phyloP scores from a whole-genome alignment of 1,140 invertebrate species.

The Calephelis nemesis region DNA sequence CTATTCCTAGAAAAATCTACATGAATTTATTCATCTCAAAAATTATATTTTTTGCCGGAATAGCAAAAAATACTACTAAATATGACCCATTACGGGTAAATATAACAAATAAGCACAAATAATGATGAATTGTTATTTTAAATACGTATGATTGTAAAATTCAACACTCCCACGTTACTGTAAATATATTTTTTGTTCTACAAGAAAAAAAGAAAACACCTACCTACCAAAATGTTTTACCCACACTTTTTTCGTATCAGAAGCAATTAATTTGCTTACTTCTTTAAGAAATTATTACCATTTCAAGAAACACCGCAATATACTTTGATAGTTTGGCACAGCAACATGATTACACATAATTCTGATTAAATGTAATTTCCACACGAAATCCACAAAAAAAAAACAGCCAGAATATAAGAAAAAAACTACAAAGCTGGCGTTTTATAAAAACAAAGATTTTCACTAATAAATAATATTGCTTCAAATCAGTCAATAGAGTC shows the following conservation, averaged over 20 bases:
- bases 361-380: slow-evolving; percentile 15
- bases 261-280: not conserved
- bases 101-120: too few species aligned
- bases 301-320: slow-evolving; percentile 20
- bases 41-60: too few species aligned
- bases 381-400: slow-evolving; percentile 20
- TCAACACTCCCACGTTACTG: too few species aligned
- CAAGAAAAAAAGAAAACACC: too few species aligned
- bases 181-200: too few species aligned
- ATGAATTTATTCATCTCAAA: too few species aligned
- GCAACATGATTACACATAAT: slow-evolving; percentile 27
- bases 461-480: slow-evolving; percentile 77
- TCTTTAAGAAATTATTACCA: not conserved
- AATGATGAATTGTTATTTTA: too few species aligned
- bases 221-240: too few species aligned
- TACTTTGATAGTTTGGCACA: slow-evolving; percentile 64
- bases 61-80: too few species aligned
- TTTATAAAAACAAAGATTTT: slow-evolving; percentile 41
- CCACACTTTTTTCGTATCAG: not conserved
- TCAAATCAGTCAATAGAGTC: slow-evolving; percentile 72
- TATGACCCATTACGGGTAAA: too few species aligned
- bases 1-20: too few species aligned
- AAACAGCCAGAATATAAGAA: slow-evolving; percentile 13
- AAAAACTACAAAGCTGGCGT: slow-evolving; percentile 14
- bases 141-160: too few species aligned